These are phyloP conservation scores for Tuberolachnus salignus DNA, from an alignment of 2,888 invertebrate genomes.

Conservation along the genomic window DNA sequence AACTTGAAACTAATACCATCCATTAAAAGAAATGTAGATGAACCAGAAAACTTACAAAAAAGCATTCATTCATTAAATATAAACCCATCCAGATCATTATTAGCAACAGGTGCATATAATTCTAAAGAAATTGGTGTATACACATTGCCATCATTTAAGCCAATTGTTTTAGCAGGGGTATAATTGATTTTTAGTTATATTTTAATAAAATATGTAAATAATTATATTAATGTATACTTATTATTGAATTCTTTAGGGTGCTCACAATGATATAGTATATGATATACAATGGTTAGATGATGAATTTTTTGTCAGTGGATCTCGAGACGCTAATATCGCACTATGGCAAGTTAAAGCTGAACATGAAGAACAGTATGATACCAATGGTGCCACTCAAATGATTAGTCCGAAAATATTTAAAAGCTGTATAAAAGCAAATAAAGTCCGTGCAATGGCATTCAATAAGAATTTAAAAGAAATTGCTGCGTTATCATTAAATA, in stretches of 20 bases:
- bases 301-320: slow-evolving; percentile 91
- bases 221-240: background rate
- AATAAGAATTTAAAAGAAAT: slow-evolving; percentile 85
- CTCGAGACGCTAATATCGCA: slow-evolving; percentile 87
- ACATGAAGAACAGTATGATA: slow-evolving; percentile 63
- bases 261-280: slow-evolving; percentile 90
- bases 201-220: background rate
- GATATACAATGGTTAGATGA: slow-evolving; percentile 97
- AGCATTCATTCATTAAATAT: slow-evolving; percentile 93
- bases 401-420: slow-evolving; percentile 74
- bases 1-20: slow-evolving; percentile 83
- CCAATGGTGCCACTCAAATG: slow-evolving; percentile 61
- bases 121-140: slow-evolving; percentile 91
- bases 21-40: slow-evolving; percentile 71
- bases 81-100: slow-evolving; percentile 86
- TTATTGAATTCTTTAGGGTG: slow-evolving; percentile 65
- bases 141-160: slow-evolving; percentile 88
- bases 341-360: slow-evolving; percentile 79
- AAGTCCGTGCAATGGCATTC: slow-evolving; percentile 84
- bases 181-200: background rate
- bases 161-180: slow-evolving; percentile 88
- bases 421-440: slow-evolving; percentile 79
- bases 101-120: slow-evolving; percentile 90
- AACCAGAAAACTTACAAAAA: slow-evolving; percentile 69
- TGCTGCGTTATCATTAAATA: slow-evolving; percentile 88